phyloP scores from a whole-genome alignment of 2,888 invertebrate species.

The Ochlodes sylvanus region DNA sequence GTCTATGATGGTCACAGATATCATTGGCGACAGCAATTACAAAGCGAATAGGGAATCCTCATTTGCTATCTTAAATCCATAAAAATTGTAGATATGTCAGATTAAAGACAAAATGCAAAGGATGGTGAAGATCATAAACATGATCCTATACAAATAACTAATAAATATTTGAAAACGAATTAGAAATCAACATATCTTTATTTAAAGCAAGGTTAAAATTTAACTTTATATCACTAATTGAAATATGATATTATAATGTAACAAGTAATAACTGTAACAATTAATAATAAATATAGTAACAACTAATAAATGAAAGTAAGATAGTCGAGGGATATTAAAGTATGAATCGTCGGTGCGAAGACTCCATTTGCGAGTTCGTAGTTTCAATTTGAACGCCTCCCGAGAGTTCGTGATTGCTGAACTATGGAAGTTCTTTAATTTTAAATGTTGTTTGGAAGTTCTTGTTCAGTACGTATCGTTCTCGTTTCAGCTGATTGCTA shows the following conservation, averaged over 20 bases:
- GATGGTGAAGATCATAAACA: no score
- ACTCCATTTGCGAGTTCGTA: constrained; percentile 26
- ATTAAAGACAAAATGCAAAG: no score
- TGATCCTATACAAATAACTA: no score
- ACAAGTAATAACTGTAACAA: no score
- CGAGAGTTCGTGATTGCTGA: constrained; percentile 24
- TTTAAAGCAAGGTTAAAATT: no score
- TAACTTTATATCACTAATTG: neutral
- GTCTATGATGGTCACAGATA: no score
- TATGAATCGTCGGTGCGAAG: constrained; percentile 29
- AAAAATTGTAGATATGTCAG: no score
- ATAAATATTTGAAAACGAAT: no score
- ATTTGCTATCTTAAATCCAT: no score
- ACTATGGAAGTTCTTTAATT: constrained; percentile 28
- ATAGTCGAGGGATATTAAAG: constrained; percentile 34
- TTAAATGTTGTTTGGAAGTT: constrained; percentile 25
- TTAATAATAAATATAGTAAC: constrained; percentile 9
- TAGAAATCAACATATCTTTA: no score
- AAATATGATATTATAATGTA: neutral
- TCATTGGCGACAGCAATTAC: no score
- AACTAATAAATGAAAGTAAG: constrained; percentile 21
- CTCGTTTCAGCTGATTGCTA: neutral
- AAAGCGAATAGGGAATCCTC: no score
- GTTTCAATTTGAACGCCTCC: constrained; percentile 32
- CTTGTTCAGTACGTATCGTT: neutral